phyloP scores from a whole-genome alignment of 2,113 vertebrate species.

The Equus quagga region DNA sequence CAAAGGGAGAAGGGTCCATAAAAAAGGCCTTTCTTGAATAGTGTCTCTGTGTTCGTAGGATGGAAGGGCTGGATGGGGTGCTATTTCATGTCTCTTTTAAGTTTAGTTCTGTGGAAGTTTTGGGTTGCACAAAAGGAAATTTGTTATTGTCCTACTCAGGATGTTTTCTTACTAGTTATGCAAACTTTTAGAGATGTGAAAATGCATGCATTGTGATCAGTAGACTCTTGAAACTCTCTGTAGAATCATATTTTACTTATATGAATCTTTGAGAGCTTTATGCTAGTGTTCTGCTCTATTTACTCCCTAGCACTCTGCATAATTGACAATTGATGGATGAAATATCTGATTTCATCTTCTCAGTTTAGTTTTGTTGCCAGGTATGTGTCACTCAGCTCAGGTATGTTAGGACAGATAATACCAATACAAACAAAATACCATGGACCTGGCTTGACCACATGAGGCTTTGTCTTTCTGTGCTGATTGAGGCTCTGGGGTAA shows the following conservation, averaged over 20 bases:
- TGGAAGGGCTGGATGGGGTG: background rate
- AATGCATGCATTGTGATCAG: fast-evolving
- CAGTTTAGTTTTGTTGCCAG: background rate
- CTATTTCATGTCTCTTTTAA: background rate
- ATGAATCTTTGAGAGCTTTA: background rate
- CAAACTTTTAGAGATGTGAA: background rate
- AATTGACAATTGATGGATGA: background rate
- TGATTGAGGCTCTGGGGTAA: background rate
- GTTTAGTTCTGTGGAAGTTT: background rate
- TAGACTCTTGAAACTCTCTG: background rate
- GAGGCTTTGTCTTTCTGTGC: background rate
- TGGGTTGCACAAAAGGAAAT: background rate
- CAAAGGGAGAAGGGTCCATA: background rate
- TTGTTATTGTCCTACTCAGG: background rate
- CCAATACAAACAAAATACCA: background rate
- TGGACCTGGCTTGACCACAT: background rate
- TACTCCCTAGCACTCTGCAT: background rate
- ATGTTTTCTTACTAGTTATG: background rate
- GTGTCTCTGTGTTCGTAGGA: background rate
- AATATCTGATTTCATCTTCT: background rate
- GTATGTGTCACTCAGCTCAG: background rate
- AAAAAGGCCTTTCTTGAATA: background rate
- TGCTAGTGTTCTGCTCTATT: background rate
- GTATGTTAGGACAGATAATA: background rate
- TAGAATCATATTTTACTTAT: background rate